Conservation (phyloP, 2,888 invertebrate genomes). For the Drosophila prostipennis region DNA sequence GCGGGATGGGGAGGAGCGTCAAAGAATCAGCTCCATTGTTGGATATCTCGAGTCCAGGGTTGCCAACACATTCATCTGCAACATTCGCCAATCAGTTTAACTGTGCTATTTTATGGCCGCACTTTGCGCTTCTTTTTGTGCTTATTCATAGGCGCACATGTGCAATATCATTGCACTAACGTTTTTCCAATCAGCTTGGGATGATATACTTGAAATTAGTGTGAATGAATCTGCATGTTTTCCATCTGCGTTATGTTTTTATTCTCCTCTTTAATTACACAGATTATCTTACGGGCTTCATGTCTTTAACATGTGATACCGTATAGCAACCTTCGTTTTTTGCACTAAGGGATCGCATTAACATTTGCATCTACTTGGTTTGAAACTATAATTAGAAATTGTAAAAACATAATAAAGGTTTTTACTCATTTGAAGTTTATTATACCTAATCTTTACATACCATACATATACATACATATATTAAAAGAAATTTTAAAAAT, state of each 20-base stretch:
- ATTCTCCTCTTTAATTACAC: slow-evolving; percentile 9
- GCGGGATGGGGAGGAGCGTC: slow-evolving; percentile 5
- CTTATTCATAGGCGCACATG: slow-evolving; percentile 13
- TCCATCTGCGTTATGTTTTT: slow-evolving; percentile 5
- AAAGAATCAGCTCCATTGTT: slow-evolving; percentile 41
- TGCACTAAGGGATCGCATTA: background rate
- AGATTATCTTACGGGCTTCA: slow-evolving; percentile 1
- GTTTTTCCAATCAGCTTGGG: slow-evolving; percentile 32
- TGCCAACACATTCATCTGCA: slow-evolving; percentile 29
- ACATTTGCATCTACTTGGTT: background rate
- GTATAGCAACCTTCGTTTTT: background rate
- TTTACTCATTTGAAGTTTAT: no score
- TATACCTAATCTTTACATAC: no score
- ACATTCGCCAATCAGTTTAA: slow-evolving; percentile 39
- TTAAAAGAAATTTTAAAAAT: no score
- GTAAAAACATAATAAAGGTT: background rate
- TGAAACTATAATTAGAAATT: background rate
- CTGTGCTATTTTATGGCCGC: slow-evolving; percentile 43
- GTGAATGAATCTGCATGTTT: slow-evolving; percentile 32
- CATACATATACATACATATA: no score
- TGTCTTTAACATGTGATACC: background rate
- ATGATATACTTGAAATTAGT: slow-evolving; percentile 24
- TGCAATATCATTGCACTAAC: slow-evolving; percentile 41
- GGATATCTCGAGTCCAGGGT: slow-evolving; percentile 16
- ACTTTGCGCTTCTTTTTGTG: slow-evolving; percentile 33